A percentile compares a stretch with the other conserved stretches of the same genome.
Evolutionary conservation across 2,888 invertebrate species (phyloP).

Genomic region (Lycia hirtaria): DNA sequence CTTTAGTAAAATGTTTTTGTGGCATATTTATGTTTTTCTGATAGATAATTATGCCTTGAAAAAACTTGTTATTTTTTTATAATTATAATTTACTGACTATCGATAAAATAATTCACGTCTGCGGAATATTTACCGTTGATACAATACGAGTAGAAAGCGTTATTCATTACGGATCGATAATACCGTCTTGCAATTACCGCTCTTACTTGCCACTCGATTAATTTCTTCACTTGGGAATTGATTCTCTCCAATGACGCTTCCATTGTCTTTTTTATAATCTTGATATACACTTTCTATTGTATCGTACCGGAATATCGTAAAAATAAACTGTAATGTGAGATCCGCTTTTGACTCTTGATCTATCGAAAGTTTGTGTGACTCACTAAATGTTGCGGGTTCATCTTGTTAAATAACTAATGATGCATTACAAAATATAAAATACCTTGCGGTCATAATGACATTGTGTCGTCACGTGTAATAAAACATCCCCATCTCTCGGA

Average conservation of each 20-base stretch:
- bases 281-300: constrained; percentile 59
- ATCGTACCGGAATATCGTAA: constrained; percentile 27
- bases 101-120: constrained; percentile 36
- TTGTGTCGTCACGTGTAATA: not conserved
- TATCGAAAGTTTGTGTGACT: constrained; percentile 43
- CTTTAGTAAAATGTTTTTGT: not conserved
- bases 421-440: constrained; percentile 1
- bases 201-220: constrained; percentile 59
- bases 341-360: constrained; percentile 32
- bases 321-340: constrained; percentile 40
- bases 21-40: not conserved
- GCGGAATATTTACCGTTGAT: constrained; percentile 44
- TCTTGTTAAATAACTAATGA: constrained; percentile 15
- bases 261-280: constrained; percentile 61
- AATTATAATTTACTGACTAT: not conserved
- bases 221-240: constrained; percentile 57
- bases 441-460: not conserved
- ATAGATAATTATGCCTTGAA: not conserved
- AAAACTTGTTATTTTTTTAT: not conserved
- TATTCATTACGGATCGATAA: constrained; percentile 53
- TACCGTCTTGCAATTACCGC: constrained; percentile 53
- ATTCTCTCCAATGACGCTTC: constrained; percentile 52
- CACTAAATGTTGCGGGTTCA: constrained; percentile 8
- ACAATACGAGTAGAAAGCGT: constrained; percentile 58
- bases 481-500: not conserved